Conservation (phyloP, 2,113 vertebrate species). For the Myiozetetes cayanensis region DNA sequence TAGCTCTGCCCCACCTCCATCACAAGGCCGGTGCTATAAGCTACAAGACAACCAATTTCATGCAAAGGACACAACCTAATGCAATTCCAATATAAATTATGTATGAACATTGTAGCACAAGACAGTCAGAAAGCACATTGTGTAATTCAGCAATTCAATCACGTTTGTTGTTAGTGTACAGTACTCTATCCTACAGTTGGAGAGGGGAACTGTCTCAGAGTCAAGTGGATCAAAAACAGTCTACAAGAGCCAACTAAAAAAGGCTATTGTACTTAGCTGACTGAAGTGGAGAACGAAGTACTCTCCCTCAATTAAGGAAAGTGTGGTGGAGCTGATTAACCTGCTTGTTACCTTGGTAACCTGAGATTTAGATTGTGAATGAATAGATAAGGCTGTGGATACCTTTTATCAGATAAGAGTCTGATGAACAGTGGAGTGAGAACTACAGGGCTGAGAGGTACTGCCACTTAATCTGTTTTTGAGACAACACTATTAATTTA, state of each 20-base stretch:
- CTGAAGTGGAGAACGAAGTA: constrained; percentile 75
- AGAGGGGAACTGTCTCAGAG: constrained; percentile 45
- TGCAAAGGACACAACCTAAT: constrained; percentile 10
- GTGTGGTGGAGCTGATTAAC: constrained; percentile 72
- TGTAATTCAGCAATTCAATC: constrained; percentile 44
- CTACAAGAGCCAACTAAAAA: constrained; percentile 37
- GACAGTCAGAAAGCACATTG: not conserved
- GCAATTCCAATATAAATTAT: constrained; percentile 22
- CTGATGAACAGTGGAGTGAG: constrained; percentile 37
- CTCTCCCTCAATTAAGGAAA: constrained; percentile 75
- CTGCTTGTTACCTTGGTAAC: constrained; percentile 76
- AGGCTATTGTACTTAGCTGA: constrained; percentile 45
- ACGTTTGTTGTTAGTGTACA: not conserved
- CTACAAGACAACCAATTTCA: not conserved
- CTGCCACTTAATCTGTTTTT: constrained; percentile 40
- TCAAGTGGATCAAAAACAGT: constrained; percentile 68
- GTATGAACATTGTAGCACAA: not conserved
- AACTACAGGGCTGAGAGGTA: constrained; percentile 12
- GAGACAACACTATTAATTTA: constrained; percentile 30
- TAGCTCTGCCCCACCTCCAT: not conserved
- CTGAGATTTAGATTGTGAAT: constrained; percentile 67
- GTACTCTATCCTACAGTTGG: not conserved
- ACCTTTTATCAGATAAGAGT: constrained; percentile 59
- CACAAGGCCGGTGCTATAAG: not conserved
- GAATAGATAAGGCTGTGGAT: constrained; percentile 31